phyloP scores from a whole-genome alignment of 2,113 vertebrate species.

The Candoia aspera region DNA sequence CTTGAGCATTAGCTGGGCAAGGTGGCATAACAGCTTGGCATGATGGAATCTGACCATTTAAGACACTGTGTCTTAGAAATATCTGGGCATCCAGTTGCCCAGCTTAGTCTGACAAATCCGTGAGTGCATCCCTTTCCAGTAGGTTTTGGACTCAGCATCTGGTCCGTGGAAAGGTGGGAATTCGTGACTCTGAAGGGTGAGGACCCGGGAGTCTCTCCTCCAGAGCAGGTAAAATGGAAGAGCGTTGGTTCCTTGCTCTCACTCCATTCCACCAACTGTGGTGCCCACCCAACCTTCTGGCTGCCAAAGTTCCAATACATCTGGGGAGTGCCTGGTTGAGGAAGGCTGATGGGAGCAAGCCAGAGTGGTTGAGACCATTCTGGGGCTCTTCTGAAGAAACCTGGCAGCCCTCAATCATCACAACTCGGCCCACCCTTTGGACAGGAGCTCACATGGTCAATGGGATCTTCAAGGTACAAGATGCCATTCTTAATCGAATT shows the following conservation, averaged over 20 bases:
- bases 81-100: neutral
- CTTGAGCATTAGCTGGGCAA: neutral
- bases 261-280: neutral
- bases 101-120: neutral
- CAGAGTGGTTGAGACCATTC: no score
- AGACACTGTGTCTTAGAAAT: no score
- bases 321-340: neutral
- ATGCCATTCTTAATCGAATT: slow-evolving; percentile 88
- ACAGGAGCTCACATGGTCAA: slow-evolving; percentile 78
- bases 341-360: neutral
- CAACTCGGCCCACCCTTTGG: neutral
- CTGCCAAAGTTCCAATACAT: neutral
- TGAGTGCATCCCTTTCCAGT: neutral
- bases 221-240: neutral
- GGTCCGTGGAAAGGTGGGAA: neutral
- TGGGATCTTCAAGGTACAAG: slow-evolving; percentile 86
- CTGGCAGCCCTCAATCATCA: neutral
- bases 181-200: neutral
- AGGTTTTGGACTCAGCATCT: neutral
- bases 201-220: neutral
- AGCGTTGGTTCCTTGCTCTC: neutral
- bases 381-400: neutral
- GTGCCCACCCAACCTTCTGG: neutral
- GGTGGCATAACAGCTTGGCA: neutral
- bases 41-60: no score